Percentiles rank a stretch among this genome's conserved stretches.
phyloP scores from a whole-genome alignment of 2,797 vertebrate species.

The Danio choprae region DNA sequence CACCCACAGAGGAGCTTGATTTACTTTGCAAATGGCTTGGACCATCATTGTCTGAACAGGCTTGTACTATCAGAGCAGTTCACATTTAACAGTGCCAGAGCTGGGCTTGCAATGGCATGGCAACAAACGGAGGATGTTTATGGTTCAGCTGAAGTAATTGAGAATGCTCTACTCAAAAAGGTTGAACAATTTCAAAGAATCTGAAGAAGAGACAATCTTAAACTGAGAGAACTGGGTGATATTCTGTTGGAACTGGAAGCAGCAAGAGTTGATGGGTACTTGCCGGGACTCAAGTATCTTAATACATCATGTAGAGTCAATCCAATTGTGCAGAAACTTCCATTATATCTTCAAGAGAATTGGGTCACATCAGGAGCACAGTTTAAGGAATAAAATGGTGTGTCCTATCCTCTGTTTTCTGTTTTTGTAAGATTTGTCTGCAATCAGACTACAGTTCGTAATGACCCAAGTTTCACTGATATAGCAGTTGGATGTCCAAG shows the following conservation, averaged over 20 bases:
- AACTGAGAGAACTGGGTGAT: conserved; percentile 12
- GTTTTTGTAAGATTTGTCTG: conserved; percentile 7
- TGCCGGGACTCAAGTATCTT: not conserved
- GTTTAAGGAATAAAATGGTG: not conserved
- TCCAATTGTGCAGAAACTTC: not conserved
- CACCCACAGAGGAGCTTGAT: conserved; percentile 43
- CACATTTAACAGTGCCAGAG: conserved; percentile 21
- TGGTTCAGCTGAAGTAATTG: conserved; percentile 1
- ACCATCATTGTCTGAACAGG: conserved; percentile 26
- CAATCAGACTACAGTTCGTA: not conserved
- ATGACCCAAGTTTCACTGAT: not conserved
- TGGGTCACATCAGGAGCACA: not conserved
- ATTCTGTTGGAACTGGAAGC: conserved; percentile 22
- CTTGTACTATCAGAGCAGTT: conserved; percentile 14
- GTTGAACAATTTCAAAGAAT: conserved; percentile 15
- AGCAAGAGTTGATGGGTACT: not conserved
- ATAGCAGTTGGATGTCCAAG: not conserved
- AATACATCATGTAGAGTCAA: not conserved
- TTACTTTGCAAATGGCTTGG: conserved; percentile 41
- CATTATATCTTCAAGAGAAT: not conserved
- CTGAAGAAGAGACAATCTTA: not conserved
- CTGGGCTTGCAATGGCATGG: not conserved
- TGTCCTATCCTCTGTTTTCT: not conserved
- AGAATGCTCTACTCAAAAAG: conserved; percentile 11
- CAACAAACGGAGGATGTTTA: conserved; percentile 17